Base-by-base conservation (phyloP, 1,140 invertebrate genomes). In the Macrosteles quadrilineatus region DNA sequence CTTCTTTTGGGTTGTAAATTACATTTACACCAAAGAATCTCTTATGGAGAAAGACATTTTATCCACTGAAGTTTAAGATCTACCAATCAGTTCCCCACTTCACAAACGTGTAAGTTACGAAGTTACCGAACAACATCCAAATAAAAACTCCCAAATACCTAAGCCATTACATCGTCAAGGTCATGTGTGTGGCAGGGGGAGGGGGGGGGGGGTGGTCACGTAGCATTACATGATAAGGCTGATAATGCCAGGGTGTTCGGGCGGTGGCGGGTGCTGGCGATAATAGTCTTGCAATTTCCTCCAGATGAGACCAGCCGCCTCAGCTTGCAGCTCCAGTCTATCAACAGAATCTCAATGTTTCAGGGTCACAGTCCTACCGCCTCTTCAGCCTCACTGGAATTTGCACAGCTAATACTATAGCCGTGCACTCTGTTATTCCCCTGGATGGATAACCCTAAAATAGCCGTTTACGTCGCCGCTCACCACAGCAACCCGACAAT, bases 251-350 rank as follows among this genome's bases (percentile, higher is more conserved):
- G 21, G 55, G 55, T 59, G 47, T 19, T 3, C 47, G 21, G 47
- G 4, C 4, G 55, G 21, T 14, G 21, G 2, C 21, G 21, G 55
- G 55, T 2, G 6, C 25, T 29, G 12, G 55, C 55, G 55, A 59
- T 59, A 27, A 59, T 59, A 25, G 55, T 23, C 55, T 21, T 14
- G 55, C 55, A 59, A 59, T 59, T 59, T 59, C 55, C 55, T 59
- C 27, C 55, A 59, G 21, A 14, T 27, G 55, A 59, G 25, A 25
- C 4, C 21, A 59, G 6, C 21, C 6, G 55, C 23, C 27, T 2
- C 55, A n/a, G 25, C 55, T 29, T 14, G 14, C 32, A 36, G 14
- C 32, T 14, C 55, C 6, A 2, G 14, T 25, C 14, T 59, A 59
- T 59, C 55, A 59, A 59, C 55, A 21, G 27, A 25, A 59, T 59